A percentile compares a stretch with the other conserved stretches of the same genome.
Conservation (phyloP, 2,113 vertebrate genomes). For the Dendropsophus ebraccatus region DNA sequence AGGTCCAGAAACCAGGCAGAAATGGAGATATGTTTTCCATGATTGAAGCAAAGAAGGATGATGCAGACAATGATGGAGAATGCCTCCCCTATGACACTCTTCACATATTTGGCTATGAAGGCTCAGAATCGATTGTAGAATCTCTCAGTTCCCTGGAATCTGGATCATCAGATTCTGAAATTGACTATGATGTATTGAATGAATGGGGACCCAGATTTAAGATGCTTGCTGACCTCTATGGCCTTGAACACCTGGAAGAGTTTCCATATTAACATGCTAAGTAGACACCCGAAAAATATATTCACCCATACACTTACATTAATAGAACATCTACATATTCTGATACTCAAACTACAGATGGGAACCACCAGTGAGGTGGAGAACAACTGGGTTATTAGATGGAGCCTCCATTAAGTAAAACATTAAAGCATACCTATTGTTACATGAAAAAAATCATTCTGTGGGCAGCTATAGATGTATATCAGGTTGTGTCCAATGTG, state of each 20-base stretch:
- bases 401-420: background rate
- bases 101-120: constrained; percentile 95
- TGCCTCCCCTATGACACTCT: constrained; percentile 90
- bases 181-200: constrained; percentile 92
- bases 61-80: constrained; percentile 89
- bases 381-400: background rate
- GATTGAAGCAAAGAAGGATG: constrained; percentile 94
- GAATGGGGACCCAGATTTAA: constrained; percentile 96
- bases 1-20: constrained; percentile 76
- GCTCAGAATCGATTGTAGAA: constrained; percentile 85
- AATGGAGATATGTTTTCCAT: constrained; percentile 91
- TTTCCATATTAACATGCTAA: constrained; percentile 66
- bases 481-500: background rate
- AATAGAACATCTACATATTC: background rate
- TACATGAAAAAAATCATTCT: background rate
- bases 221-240: constrained; percentile 92
- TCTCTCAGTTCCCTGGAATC: constrained; percentile 91
- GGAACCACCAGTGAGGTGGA: background rate
- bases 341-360: background rate
- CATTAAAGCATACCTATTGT: background rate
- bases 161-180: constrained; percentile 81
- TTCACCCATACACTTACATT: background rate
- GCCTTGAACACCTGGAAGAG: constrained; percentile 75
- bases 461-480: background rate
- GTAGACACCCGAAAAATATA: background rate